phyloP scores from a whole-genome alignment of 1,140 invertebrate genomes.

The Lamellibrachia luymesi region DNA sequence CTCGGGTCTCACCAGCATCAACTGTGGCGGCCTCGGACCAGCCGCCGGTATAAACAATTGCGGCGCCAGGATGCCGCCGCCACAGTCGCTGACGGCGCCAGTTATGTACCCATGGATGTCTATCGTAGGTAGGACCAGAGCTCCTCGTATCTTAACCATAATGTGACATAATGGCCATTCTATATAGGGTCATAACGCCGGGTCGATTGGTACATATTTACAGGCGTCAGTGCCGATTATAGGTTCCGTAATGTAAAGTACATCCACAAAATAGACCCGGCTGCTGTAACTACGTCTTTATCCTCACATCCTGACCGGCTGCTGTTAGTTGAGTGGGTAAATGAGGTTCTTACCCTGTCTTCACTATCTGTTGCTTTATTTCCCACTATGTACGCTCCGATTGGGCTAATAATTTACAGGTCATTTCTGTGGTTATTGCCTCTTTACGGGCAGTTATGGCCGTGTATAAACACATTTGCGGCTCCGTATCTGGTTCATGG shows the following conservation, averaged over 20 bases:
- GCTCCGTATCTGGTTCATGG: neutral
- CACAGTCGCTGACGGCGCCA: neutral
- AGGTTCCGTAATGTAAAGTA: neutral
- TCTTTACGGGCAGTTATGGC: neutral
- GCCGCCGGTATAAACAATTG: neutral
- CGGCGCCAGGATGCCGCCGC: neutral
- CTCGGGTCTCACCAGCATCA: constrained; percentile 9
- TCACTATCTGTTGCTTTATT: neutral
- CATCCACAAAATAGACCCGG: neutral
- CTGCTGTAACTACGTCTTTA: neutral
- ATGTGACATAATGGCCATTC: neutral
- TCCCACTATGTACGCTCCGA: neutral
- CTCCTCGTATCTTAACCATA: constrained; percentile 4
- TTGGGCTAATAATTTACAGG: neutral
- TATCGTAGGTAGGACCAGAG: constrained; percentile 77
- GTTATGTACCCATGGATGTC: constrained; percentile 96
- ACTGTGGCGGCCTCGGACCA: neutral
- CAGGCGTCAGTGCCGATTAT: neutral
- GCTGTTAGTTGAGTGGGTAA: neutral
- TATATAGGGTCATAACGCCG: neutral
- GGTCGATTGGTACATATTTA: neutral
- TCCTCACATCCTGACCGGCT: neutral
- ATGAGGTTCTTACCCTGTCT: neutral
- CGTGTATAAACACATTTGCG: neutral
- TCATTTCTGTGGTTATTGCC: neutral